phyloP scores from a whole-genome alignment of 2,888 invertebrate genomes.

The Orthosia cruda region DNA sequence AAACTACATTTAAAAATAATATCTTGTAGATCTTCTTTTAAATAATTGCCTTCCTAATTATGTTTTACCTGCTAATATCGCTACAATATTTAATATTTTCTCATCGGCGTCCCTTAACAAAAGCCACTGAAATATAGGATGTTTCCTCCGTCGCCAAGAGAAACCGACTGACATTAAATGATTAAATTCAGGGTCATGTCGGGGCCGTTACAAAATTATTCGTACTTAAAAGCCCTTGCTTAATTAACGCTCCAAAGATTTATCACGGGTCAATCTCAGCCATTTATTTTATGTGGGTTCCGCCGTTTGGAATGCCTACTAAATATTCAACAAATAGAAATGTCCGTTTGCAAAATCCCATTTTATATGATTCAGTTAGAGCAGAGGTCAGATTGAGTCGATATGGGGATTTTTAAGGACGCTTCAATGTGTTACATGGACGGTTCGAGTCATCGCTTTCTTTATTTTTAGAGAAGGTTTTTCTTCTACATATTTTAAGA shows the following conservation, averaged over 20 bases:
- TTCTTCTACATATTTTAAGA: slow-evolving; percentile 14
- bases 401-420: slow-evolving; percentile 27
- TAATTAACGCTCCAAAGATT: slow-evolving; percentile 73
- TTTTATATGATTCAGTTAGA: slow-evolving; percentile 55
- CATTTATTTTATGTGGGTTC: slow-evolving; percentile 69
- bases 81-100: background rate
- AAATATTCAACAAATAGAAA: slow-evolving; percentile 67
- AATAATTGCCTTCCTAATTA: background rate
- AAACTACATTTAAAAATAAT: background rate
- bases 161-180: slow-evolving; percentile 39
- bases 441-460: slow-evolving; percentile 24
- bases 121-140: slow-evolving; percentile 6
- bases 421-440: slow-evolving; percentile 29
- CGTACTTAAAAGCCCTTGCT: slow-evolving; percentile 61
- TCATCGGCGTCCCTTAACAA: background rate
- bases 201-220: slow-evolving; percentile 57
- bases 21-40: background rate
- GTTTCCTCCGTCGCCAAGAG: slow-evolving; percentile 18
- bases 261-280: slow-evolving; percentile 71
- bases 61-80: too few species aligned
- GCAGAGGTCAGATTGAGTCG: slow-evolving; percentile 23
- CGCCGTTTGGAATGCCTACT: slow-evolving; percentile 60
- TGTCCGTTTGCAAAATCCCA: slow-evolving; percentile 56
- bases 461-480: slow-evolving; percentile 3
- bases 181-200: slow-evolving; percentile 53